phyloP scores from a whole-genome alignment of 2,888 invertebrate genomes.

The Lobophora halterata region DNA sequence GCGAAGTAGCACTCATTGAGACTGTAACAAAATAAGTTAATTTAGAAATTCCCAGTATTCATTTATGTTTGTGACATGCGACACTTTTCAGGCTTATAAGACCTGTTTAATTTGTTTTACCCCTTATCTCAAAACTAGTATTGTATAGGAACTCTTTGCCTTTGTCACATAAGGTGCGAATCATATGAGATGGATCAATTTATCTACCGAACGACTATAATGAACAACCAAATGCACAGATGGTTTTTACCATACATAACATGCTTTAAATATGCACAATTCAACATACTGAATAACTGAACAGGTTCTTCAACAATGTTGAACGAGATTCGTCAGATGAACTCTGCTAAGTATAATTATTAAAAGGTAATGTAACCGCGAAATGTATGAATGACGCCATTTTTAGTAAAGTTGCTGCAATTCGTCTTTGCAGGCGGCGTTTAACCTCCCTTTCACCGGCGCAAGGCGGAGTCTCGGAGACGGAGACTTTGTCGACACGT shows the following conservation, averaged over 20 bases:
- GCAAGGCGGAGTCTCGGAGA: slow-evolving; percentile 31
- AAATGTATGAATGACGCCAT: slow-evolving; percentile 76
- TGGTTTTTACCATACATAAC: too few species aligned
- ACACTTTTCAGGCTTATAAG: not conserved
- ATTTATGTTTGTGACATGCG: not conserved
- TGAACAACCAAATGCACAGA: too few species aligned
- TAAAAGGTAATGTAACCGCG: slow-evolving; percentile 63
- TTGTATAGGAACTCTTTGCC: too few species aligned
- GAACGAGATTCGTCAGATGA: slow-evolving; percentile 39
- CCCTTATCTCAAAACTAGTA: too few species aligned
- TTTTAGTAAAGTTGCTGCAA: slow-evolving; percentile 75
- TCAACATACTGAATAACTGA: slow-evolving; percentile 19
- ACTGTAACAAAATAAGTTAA: slow-evolving; percentile 84
- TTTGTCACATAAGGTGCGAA: too few species aligned
- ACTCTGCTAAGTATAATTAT: slow-evolving; percentile 50
- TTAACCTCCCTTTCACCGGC: slow-evolving; percentile 76
- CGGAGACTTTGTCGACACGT: slow-evolving; percentile 19
- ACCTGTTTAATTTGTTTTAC: too few species aligned
- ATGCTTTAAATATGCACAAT: not conserved
- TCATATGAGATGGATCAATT: too few species aligned
- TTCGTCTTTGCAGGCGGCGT: slow-evolving; percentile 63
- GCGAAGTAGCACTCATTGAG: slow-evolving; percentile 98
- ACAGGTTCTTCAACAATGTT: slow-evolving; percentile 38
- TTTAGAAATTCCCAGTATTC: slow-evolving; percentile 1
- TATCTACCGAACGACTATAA: too few species aligned